These are phyloP conservation scores for Lepisosteus oculatus DNA, from an alignment of 2,113 vertebrate genomes.

Conservation along the genomic window DNA sequence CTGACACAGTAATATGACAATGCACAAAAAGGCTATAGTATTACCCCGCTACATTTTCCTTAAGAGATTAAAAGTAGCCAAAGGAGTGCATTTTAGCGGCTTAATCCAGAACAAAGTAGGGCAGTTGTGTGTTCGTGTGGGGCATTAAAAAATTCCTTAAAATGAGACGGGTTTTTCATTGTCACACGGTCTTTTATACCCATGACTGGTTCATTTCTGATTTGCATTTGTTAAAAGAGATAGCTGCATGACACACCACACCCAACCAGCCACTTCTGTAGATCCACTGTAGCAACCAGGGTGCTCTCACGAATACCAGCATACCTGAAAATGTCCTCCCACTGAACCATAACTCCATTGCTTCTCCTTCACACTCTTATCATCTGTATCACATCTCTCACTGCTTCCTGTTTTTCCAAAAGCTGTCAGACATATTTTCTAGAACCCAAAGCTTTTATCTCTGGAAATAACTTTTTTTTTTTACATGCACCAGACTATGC, in stretches of 20 bases:
- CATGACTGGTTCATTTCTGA: too few species aligned
- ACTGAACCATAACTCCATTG: conserved; percentile 62
- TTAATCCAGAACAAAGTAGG: too few species aligned
- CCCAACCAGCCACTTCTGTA: not conserved
- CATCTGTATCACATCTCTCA: conserved; percentile 41
- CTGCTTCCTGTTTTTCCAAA: conserved; percentile 46
- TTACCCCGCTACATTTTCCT: too few species aligned
- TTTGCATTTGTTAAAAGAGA: too few species aligned
- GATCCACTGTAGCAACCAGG: conserved; percentile 8
- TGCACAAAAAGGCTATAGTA: too few species aligned
- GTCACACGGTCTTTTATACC: too few species aligned
- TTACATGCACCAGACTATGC: not conserved
- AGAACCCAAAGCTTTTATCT: conserved; percentile 4
- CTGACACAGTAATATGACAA: too few species aligned
- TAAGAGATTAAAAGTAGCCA: too few species aligned
- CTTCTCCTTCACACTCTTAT: conserved; percentile 48
- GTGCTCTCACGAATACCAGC: conserved; percentile 74
- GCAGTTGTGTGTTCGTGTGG: too few species aligned
- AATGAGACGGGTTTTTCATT: too few species aligned
- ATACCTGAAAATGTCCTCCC: conserved; percentile 57
- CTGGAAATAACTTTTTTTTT: not conserved
- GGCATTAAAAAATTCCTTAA: too few species aligned
- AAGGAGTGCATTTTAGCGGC: too few species aligned
- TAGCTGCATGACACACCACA: not conserved
- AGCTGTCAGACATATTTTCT: conserved; percentile 8